A percentile compares a stretch with the other conserved stretches of the same genome.
phyloP scores from a whole-genome alignment of 2,797 vertebrate species.

The Premnoplex brunnescens region DNA sequence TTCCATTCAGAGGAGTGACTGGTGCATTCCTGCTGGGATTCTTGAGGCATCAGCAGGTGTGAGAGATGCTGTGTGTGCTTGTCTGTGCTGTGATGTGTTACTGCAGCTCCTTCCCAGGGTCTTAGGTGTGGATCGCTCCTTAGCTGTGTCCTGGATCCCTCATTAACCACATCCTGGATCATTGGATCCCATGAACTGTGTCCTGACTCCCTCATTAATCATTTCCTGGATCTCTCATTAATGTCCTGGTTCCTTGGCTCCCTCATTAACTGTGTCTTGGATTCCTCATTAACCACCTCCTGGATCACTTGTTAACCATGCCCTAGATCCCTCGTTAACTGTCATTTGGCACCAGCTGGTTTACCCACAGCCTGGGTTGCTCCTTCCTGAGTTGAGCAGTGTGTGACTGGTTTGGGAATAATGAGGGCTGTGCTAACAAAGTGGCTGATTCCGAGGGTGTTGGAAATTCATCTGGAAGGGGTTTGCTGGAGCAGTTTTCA shows the following conservation, averaged over 20 bases:
- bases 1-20: too few relatives aligned
- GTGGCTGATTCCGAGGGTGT: too few relatives aligned
- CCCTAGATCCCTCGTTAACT: too few relatives aligned
- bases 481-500: neutral
- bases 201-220: neutral
- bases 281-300: too few relatives aligned
- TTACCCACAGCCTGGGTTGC: rapidly evolving
- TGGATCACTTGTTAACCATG: neutral
- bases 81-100: neutral
- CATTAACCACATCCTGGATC: neutral
- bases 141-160: neutral
- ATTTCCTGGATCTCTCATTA: neutral
- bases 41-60: rapidly evolving
- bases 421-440: rapidly evolving
- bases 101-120: neutral
- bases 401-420: neutral
- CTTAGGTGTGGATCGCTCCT: neutral
- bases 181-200: neutral
- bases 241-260: neutral
- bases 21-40: rapidly evolving
- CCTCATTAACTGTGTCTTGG: neutral
- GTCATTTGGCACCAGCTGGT: neutral
- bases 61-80: neutral
- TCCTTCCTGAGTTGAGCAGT: neutral
- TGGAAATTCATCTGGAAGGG: neutral